phyloP scores from a whole-genome alignment of 2,888 invertebrate species.

The Epistrophe eligans region DNA sequence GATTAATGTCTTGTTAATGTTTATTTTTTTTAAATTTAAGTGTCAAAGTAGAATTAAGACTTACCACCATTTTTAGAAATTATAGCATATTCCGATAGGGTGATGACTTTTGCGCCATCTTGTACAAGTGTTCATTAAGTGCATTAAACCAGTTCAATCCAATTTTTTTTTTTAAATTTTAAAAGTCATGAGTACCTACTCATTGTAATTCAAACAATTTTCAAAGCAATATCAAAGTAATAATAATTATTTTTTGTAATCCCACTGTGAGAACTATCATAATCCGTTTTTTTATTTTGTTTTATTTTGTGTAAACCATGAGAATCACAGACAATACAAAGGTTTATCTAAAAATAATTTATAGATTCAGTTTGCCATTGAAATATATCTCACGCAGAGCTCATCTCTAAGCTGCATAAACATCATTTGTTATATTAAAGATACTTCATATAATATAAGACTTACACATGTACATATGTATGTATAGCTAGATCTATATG shows the following conservation, averaged over 20 bases:
- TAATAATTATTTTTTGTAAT: not conserved
- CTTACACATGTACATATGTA: not conserved
- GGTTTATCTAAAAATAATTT: not conserved
- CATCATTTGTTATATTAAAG: not conserved
- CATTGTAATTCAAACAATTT: not conserved
- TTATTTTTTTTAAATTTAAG: too few relatives aligned
- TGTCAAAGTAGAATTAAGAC: too few relatives aligned
- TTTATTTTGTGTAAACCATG: not conserved
- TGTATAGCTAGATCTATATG: not conserved
- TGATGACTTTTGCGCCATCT: too few relatives aligned
- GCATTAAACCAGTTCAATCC: too few relatives aligned
- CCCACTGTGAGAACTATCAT: constrained; percentile 5
- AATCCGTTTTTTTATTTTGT: not conserved
- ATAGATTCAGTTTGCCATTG: constrained; percentile 4
- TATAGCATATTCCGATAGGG: too few relatives aligned
- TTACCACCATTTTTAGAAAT: too few relatives aligned
- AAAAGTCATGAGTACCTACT: not conserved
- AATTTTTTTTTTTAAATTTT: not conserved
- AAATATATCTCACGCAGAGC: constrained; percentile 17
- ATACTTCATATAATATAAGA: not conserved
- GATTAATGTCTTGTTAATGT: too few relatives aligned
- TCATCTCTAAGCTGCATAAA: constrained; percentile 8
- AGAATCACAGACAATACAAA: not conserved
- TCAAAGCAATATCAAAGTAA: not conserved
- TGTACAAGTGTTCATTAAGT: too few relatives aligned